phyloP scores from a whole-genome alignment of 2,113 vertebrate genomes.

The Paraplagusia blochii region DNA sequence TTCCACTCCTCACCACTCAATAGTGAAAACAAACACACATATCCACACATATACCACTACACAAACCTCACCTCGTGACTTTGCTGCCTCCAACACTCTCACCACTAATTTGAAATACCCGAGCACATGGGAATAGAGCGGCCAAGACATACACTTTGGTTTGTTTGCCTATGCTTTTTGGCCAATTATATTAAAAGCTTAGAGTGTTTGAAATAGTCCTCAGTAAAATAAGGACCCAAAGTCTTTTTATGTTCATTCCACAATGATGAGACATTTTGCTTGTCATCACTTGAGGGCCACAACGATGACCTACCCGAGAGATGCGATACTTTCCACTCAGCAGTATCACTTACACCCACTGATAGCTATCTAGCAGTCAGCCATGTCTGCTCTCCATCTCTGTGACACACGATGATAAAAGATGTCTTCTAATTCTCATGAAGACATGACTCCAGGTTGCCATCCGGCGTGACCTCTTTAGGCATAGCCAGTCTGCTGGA shows the following conservation, averaged over 20 bases:
- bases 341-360: conserved; percentile 54
- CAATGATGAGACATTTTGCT: conserved; percentile 34
- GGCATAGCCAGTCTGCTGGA: conserved; percentile 12
- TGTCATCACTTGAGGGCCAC: conserved; percentile 57
- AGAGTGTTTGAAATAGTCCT: conserved; percentile 6
- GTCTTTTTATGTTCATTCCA: conserved; percentile 6
- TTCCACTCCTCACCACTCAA: conserved; percentile 17
- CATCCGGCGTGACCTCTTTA: conserved; percentile 15
- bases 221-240: not conserved
- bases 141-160: conserved; percentile 36
- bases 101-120: conserved; percentile 38
- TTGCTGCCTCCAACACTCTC: conserved; percentile 36
- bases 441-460: conserved; percentile 29
- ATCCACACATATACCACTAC: conserved; percentile 29
- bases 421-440: conserved; percentile 46
- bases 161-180: not conserved
- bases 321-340: conserved; percentile 25
- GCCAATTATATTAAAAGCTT: conserved; percentile 19
- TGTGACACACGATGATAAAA: conserved; percentile 43
- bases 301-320: conserved; percentile 46
- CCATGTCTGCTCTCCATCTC: conserved; percentile 52
- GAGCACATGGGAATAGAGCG: conserved; percentile 6
- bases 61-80: conserved; percentile 51
- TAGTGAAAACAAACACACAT: conserved; percentile 48
- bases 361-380: conserved; percentile 56